phyloP scores from a whole-genome alignment of 2,888 invertebrate genomes.

The Mythimna vitellina region DNA sequence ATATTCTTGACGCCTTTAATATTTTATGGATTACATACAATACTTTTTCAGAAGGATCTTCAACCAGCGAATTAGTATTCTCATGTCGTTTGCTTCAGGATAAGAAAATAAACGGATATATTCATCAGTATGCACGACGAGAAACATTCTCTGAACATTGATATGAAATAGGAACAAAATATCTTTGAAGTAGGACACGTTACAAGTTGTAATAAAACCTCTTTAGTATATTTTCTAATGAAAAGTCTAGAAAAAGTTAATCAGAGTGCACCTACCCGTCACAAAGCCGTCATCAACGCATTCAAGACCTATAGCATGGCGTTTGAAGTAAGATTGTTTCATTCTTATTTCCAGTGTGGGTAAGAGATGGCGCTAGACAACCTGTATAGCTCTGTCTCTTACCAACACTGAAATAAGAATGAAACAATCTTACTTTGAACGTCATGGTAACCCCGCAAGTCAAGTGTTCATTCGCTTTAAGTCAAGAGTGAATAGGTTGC shows the following conservation, averaged over 20 bases:
- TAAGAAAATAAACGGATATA: slow-evolving; percentile 43
- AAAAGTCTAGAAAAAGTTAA: not conserved
- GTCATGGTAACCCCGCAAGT: no score
- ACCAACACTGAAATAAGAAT: no score
- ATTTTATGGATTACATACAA: slow-evolving; percentile 12
- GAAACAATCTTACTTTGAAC: no score
- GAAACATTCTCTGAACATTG: slow-evolving; percentile 32
- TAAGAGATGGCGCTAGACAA: no score
- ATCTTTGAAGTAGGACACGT: slow-evolving; percentile 45
- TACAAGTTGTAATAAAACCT: slow-evolving; percentile 29
- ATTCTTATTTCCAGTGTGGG: no score
- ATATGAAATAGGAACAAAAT: slow-evolving; percentile 50
- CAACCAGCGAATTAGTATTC: slow-evolving; percentile 50
- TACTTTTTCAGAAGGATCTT: slow-evolving; percentile 5
- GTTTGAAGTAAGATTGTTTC: no score
- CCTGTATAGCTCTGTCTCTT: no score
- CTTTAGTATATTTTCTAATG: slow-evolving; percentile 3
- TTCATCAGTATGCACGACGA: slow-evolving; percentile 50
- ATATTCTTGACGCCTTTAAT: not conserved
- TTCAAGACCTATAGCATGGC: no score
- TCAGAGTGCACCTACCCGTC: no score
- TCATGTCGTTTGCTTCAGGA: slow-evolving; percentile 33
- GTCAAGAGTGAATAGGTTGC: no score
- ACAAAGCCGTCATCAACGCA: no score
- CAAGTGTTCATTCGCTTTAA: no score